These are phyloP conservation scores for Botrylloides violaceus DNA, from an alignment of 23 tunicate genomes.

Conservation along the genomic window DNA sequence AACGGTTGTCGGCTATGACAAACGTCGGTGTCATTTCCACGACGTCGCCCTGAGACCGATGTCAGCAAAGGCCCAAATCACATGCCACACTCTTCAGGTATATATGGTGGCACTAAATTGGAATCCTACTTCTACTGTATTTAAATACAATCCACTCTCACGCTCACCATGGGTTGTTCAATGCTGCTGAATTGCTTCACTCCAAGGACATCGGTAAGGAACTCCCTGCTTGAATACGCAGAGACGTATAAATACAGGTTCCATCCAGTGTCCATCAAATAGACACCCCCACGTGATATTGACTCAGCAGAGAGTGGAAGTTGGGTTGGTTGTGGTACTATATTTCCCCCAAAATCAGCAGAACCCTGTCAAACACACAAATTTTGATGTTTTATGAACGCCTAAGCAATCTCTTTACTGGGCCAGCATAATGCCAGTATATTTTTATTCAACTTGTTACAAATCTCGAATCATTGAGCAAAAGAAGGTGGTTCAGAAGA, in stretches of 20 bases:
- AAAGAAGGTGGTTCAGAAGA: too few species aligned
- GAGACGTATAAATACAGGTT: constrained; percentile 67
- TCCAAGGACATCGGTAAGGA: constrained; percentile 84
- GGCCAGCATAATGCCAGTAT: not conserved
- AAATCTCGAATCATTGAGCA: not conserved
- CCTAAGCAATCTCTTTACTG: too few species aligned
- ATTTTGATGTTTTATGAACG: too few species aligned
- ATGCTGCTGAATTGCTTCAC: constrained; percentile 76
- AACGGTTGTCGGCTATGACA: too few species aligned
- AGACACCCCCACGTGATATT: constrained; percentile 39
- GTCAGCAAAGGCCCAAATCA: too few species aligned
- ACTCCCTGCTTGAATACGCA: constrained; percentile 28
- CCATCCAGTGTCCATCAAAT: constrained; percentile 92
- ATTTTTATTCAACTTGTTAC: not conserved
- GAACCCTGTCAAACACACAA: not conserved
- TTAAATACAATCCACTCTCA: too few species aligned
- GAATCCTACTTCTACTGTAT: too few species aligned
- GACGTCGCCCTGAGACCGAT: too few species aligned
- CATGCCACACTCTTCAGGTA: too few species aligned
- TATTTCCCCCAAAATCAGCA: constrained; percentile 22
- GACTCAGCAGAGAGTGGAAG: constrained; percentile 86
- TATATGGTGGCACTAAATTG: too few species aligned
- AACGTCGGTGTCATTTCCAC: too few species aligned
- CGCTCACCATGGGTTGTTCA: constrained; percentile 74
- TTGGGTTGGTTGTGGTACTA: constrained; percentile 62